These are phyloP conservation scores for Sminthurinus aureus DNA, from an alignment of 2,888 invertebrate species.

Conservation along the genomic window DNA sequence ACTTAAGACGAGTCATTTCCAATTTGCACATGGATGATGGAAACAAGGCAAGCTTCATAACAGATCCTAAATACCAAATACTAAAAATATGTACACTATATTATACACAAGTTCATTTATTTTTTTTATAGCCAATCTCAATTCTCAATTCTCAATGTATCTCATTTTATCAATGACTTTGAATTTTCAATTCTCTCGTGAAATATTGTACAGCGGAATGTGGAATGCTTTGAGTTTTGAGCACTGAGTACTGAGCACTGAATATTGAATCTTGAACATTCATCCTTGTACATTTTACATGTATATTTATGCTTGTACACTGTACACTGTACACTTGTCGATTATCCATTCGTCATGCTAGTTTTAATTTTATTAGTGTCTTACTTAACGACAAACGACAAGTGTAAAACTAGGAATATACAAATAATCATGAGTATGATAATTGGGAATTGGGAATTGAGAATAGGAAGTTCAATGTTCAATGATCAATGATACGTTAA, in stretches of 20 bases:
- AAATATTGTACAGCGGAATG: neutral
- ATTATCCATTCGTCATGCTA: too few relatives aligned
- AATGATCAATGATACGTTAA: too few relatives aligned
- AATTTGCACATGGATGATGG: conserved; percentile 71
- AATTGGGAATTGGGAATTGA: neutral
- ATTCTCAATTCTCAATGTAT: neutral
- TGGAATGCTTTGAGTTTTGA: too few relatives aligned
- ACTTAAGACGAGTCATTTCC: conserved; percentile 70
- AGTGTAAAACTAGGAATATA: neutral
- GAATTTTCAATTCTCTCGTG: neutral
- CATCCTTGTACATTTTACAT: too few relatives aligned
- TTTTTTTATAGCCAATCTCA: neutral
- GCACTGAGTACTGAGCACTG: too few relatives aligned
- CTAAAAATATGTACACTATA: neutral
- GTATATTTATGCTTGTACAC: too few relatives aligned
- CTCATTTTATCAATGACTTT: neutral
- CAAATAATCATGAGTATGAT: neutral
- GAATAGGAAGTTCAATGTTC: too few relatives aligned
- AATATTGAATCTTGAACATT: too few relatives aligned
- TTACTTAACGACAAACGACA: too few relatives aligned
- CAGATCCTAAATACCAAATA: neutral
- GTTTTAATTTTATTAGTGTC: too few relatives aligned
- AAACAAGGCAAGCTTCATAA: conserved; percentile 65
- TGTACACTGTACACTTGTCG: too few relatives aligned
- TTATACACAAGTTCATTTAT: neutral